Percentiles rank a stretch among this genome's conserved stretches.
Evolutionary conservation across 2,888 invertebrate species (phyloP).

Genomic region (Himalopsyche anomala): DNA sequence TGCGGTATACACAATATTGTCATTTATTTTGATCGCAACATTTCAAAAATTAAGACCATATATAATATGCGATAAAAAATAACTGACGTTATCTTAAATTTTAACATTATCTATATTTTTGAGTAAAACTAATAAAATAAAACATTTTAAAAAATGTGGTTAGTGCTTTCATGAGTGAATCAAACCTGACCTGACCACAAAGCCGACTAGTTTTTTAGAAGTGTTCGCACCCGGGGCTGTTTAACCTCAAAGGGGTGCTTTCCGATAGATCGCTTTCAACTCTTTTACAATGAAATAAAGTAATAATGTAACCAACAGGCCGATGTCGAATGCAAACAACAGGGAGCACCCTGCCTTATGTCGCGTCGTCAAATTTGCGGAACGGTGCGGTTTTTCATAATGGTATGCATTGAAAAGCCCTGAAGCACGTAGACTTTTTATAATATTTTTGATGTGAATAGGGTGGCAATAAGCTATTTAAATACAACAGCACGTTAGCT

Average conservation of each 20-base stretch:
- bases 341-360: slow-evolving; percentile 45
- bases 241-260: slow-evolving; percentile 7
- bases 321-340: slow-evolving; percentile 31
- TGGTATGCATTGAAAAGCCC: slow-evolving; percentile 53
- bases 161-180: no score
- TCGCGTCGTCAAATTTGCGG: slow-evolving; percentile 48
- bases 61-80: no score
- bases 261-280: slow-evolving; percentile 39
- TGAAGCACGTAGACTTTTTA: slow-evolving; percentile 30
- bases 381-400: slow-evolving; percentile 47
- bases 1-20: no score
- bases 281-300: slow-evolving; percentile 51
- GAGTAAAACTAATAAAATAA: no score
- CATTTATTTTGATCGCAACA: no score
- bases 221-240: slow-evolving; percentile 9
- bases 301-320: slow-evolving; percentile 39
- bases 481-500: neutral
- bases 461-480: neutral
- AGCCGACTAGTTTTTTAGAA: slow-evolving; percentile 21
- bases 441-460: neutral
- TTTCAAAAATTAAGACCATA: no score
- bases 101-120: no score
- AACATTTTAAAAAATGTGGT: no score
- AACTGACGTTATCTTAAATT: no score
- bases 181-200: neutral